These are phyloP conservation scores for Papilio glaucus DNA, from an alignment of 1,140 invertebrate genomes.

Conservation along the genomic window DNA sequence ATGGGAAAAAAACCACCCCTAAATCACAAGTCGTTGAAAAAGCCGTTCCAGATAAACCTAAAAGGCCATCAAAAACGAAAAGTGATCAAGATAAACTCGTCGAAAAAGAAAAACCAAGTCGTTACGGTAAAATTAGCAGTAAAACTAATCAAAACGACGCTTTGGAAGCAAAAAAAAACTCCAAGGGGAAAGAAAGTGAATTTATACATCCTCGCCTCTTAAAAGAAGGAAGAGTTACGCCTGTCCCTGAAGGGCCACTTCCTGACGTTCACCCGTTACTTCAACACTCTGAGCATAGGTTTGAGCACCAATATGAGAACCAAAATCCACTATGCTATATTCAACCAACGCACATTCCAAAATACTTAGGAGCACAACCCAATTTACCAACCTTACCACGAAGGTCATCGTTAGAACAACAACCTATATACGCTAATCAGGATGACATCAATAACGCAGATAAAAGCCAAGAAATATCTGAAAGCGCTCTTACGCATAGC, in stretches of 20 bases:
- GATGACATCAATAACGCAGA: conserved; percentile 69
- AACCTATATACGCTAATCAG: conserved; percentile 80
- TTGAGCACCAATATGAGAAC: conserved; percentile 85
- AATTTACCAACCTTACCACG: conserved; percentile 65
- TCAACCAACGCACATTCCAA: conserved; percentile 86
- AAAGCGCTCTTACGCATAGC: conserved; percentile 76
- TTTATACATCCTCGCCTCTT: conserved; percentile 76
- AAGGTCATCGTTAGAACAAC: conserved; percentile 65
- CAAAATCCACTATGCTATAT: conserved; percentile 86
- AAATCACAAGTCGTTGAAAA: conserved; percentile 69
- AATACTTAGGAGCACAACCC: conserved; percentile 85
- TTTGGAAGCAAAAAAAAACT: conserved; percentile 80
- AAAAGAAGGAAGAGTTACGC: conserved; percentile 79
- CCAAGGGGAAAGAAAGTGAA: conserved; percentile 80
- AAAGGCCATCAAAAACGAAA: conserved; percentile 78
- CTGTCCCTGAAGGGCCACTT: conserved; percentile 77
- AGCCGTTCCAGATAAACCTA: conserved; percentile 76
- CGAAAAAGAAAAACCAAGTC: conserved; percentile 57
- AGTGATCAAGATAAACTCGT: conserved; percentile 67
- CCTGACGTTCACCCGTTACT: conserved; percentile 86
- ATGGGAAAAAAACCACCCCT: conserved; percentile 79
- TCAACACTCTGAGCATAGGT: conserved; percentile 90
- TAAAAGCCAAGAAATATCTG: conserved; percentile 61
- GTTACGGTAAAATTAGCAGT: conserved; percentile 74
- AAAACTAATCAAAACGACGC: conserved; percentile 74